Conservation (phyloP, 2,797 vertebrate genomes). For the Mormyrus hasselquistii region DNA sequence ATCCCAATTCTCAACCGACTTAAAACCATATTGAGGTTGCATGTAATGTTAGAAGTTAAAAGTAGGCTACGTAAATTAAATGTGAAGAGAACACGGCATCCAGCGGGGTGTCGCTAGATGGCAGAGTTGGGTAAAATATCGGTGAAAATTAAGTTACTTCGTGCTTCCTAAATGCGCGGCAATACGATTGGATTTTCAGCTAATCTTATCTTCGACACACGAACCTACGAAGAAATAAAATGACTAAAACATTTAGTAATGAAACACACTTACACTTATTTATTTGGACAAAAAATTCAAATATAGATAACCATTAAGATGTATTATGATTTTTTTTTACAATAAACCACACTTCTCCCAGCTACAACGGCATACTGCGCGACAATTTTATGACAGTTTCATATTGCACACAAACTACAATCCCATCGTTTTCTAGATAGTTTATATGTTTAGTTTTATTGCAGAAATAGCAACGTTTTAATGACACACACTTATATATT, state of each 20-base stretch:
- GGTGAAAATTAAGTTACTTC: neutral
- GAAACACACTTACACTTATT: neutral
- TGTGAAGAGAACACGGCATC: neutral
- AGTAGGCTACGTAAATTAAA: neutral
- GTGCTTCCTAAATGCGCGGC: neutral
- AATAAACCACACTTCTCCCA: neutral
- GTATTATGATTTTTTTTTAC: neutral
- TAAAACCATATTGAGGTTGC: neutral
- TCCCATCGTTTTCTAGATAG: neutral
- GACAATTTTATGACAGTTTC: neutral
- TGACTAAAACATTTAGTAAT: neutral
- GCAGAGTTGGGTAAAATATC: neutral
- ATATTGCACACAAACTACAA: neutral
- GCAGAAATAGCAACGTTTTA: neutral
- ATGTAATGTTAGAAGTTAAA: neutral
- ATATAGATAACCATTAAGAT: neutral
- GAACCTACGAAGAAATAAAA: neutral
- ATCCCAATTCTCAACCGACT: neutral
- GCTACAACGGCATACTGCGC: neutral
- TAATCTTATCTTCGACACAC: neutral
- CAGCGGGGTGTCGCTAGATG: neutral
- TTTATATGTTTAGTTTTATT: neutral
- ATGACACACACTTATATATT: neutral
- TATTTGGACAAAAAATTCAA: neutral
- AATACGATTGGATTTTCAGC: neutral